phyloP scores from a whole-genome alignment of 37 sponge, comb jelly and placozoan genomes.

The Bolinopsis microptera region DNA sequence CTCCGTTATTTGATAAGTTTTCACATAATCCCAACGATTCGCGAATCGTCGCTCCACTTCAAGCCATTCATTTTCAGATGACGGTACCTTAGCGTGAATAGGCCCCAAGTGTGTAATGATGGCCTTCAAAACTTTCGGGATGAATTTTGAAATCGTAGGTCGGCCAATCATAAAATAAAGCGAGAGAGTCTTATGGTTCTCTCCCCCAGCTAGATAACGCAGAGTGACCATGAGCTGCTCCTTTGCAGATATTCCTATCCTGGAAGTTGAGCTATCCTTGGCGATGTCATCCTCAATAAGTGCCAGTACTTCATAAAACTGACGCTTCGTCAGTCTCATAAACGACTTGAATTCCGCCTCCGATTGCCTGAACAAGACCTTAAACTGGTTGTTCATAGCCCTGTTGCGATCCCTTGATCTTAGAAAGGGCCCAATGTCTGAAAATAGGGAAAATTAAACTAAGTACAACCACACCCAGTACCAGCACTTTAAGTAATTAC shows the following conservation, averaged over 20 bases:
- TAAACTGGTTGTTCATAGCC: constrained; percentile 23
- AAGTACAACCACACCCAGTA: no score
- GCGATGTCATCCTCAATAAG: constrained; percentile 3
- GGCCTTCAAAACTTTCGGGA: constrained; percentile 9
- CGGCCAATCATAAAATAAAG: constrained; percentile 55
- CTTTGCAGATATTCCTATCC: background rate
- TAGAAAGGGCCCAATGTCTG: no score
- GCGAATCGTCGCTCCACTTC: constrained; percentile 46
- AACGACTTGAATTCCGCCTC: constrained; percentile 19
- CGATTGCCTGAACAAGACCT: background rate
- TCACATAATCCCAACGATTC: constrained; percentile 67
- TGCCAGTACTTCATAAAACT: background rate
- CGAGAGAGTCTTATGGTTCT: background rate
- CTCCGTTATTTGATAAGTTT: no score
- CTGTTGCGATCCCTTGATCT: no score
- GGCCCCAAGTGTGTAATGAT: constrained; percentile 4
- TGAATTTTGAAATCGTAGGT: constrained; percentile 16
- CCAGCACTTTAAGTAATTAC: no score
- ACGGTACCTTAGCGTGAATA: background rate
- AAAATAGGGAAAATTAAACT: no score
- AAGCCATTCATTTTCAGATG: constrained; percentile 58
- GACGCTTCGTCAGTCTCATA: background rate
- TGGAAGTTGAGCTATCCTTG: background rate
- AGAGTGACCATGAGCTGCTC: constrained; percentile 20
- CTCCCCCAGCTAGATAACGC: constrained; percentile 10